Evolutionary conservation across 2,888 invertebrate species (phyloP), one percentile per base, ranked within the genome.

Genomic region (Diaprepes abbreviatus): DNA sequence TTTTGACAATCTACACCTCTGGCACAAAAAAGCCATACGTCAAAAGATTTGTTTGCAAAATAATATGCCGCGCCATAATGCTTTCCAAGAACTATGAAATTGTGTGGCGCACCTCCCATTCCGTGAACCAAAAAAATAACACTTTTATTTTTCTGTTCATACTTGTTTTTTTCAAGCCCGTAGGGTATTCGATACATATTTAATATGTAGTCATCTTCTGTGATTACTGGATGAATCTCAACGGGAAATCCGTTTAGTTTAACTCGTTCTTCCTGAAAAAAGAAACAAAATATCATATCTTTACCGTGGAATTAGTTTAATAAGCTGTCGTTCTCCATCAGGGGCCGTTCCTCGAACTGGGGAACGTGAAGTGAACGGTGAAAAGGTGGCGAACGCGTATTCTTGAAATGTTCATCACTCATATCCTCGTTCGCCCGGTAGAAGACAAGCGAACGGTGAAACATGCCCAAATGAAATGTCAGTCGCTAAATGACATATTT

Each of bases 1-100:
- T 91, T 92, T 24, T 85, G 86, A 36, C 71, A 67, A 9, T 68
- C 57, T 78, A 90, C 93, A 6, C 95, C 95, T 3, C 95, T 88
- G n/a, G 88, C 88, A 79, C 95, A 95, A 0, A 92, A 91, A 85
- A 95, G 84, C 95, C 95, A 96, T 0, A 92, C 91, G 73, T 92
- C 92, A 75, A 88, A 92, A n/a, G 91, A 91, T 76, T 85, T 84
- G 75, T 92, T 91, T 2, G 90, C 89, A 3, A 92, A 82, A n/a
- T 87, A 79, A 76, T 81, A 86, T 0, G 79, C 85, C 10, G 93
- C 85, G 38, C 88, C 89, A 71, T 86, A 87, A 40, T 89, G 87
- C 0, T 91, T 91, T 0, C 91, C 91, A 84, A 92, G 89, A 59
- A 92, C 81, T 1, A 95, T 86, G 89, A 91, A 95, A 73, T 91